Evolutionary conservation across 2,113 vertebrate genomes (phyloP).

Genomic region (Pipa parva): DNA sequence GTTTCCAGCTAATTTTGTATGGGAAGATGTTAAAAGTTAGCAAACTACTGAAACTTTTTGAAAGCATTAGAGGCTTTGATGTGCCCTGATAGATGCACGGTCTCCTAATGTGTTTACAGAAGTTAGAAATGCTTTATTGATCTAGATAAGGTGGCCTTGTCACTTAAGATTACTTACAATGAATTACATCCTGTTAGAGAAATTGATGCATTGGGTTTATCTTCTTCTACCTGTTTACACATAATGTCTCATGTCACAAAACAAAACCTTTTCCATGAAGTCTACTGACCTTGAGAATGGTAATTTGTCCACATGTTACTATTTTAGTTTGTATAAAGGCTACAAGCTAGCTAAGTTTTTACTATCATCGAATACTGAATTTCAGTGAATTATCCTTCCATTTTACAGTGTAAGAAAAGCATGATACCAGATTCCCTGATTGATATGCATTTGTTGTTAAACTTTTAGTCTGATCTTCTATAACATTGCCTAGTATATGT

Average conservation of each 20-base stretch:
- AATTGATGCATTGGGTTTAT: slow-evolving; percentile 26
- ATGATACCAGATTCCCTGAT: too few relatives aligned
- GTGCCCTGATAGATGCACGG: not conserved
- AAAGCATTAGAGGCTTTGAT: not conserved
- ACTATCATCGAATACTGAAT: too few relatives aligned
- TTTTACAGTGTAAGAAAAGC: too few relatives aligned
- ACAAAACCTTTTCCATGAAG: not conserved
- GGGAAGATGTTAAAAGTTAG: too few relatives aligned
- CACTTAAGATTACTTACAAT: slow-evolving; percentile 23
- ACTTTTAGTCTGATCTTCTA: too few relatives aligned
- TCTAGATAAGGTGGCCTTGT: slow-evolving; percentile 25
- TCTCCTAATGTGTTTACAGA: slow-evolving; percentile 23
- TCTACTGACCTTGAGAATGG: not conserved
- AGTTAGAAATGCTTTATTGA: slow-evolving; percentile 27
- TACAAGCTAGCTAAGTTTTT: too few relatives aligned
- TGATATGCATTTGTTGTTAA: too few relatives aligned
- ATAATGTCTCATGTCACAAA: not conserved
- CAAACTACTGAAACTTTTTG: not conserved
- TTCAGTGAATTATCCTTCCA: too few relatives aligned
- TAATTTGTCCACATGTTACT: too few relatives aligned
- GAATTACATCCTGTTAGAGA: slow-evolving; percentile 20
- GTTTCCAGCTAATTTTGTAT: too few relatives aligned
- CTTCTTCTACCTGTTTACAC: not conserved
- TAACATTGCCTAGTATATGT: too few relatives aligned
- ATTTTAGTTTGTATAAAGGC: too few relatives aligned